These are phyloP conservation scores for Brachionus plicatilis DNA, from an alignment of 1,140 invertebrate species.

Conservation along the genomic window DNA sequence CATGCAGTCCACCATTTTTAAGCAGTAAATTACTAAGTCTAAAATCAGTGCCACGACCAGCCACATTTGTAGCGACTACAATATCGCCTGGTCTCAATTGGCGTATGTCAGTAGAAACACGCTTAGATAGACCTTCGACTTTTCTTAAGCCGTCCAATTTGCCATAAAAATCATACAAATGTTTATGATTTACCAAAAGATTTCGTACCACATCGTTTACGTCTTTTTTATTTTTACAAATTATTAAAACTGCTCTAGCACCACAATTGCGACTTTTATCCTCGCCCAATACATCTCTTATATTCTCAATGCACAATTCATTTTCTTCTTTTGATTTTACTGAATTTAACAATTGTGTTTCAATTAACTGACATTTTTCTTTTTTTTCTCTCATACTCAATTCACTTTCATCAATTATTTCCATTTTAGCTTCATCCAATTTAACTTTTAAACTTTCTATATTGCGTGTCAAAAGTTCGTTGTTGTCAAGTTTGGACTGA, in stretches of 20 bases:
- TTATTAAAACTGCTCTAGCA: neutral
- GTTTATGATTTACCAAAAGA: neutral
- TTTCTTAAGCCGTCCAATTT: neutral
- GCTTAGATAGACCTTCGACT: neutral
- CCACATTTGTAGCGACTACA: neutral
- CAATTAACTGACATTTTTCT: neutral
- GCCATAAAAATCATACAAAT: neutral
- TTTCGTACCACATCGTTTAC: neutral
- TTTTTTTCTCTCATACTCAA: neutral
- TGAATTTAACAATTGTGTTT: neutral
- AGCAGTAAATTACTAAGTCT: neutral
- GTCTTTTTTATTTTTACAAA: neutral
- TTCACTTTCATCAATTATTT: neutral
- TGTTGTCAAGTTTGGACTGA: neutral
- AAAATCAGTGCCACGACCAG: conserved; percentile 27
- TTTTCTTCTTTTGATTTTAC: neutral
- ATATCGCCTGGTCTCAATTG: conserved; percentile 3
- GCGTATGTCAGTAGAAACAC: neutral
- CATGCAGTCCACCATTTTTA: conserved; percentile 5
- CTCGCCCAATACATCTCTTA: neutral
- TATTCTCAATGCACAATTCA: neutral
- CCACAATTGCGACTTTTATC: neutral
- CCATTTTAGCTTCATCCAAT: neutral
- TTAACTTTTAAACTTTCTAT: neutral
- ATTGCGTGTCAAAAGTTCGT: neutral